These are phyloP conservation scores for Sebastes goodei DNA, from an alignment of 2,797 vertebrate species.

Conservation along the genomic window DNA sequence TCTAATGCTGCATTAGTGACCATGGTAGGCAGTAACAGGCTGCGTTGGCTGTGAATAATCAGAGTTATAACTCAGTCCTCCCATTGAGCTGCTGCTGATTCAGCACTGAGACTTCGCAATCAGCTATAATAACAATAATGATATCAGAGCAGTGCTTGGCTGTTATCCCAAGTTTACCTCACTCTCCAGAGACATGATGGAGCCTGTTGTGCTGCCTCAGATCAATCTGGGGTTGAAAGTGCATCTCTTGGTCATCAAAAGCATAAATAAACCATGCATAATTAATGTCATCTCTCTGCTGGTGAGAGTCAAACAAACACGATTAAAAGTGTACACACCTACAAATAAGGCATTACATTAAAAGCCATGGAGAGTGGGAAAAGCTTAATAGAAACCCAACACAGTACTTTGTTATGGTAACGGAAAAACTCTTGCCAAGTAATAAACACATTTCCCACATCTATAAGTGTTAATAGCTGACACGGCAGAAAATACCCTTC, in stretches of 20 bases:
- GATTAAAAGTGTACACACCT: background rate
- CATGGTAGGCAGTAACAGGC: background rate
- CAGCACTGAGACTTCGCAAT: conserved; percentile 56
- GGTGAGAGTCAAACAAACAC: conserved; percentile 16
- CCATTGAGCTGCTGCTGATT: conserved; percentile 42
- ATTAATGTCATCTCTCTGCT: background rate
- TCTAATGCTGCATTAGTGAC: background rate
- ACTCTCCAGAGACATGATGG: conserved; percentile 24
- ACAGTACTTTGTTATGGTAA: no score
- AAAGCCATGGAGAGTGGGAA: no score
- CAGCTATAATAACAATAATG: conserved; percentile 52
- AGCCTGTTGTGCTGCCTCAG: conserved; percentile 23
- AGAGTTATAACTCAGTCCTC: conserved; percentile 9
- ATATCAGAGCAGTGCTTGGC: conserved; percentile 40
- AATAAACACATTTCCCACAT: no score
- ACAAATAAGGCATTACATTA: no score
- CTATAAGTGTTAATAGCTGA: no score
- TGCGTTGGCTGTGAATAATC: conserved; percentile 23
- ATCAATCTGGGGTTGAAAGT: conserved; percentile 8
- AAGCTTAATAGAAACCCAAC: no score
- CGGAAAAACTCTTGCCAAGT: no score
- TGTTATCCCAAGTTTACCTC: conserved; percentile 49
- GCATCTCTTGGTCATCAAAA: conserved; percentile 4
- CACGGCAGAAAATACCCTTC: no score
- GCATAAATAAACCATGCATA: conserved; percentile 9